Evolutionary conservation across 2,113 vertebrate species (phyloP), one percentile per base, ranked within the genome.

Genomic region (Erpornis zantholeuca): DNA sequence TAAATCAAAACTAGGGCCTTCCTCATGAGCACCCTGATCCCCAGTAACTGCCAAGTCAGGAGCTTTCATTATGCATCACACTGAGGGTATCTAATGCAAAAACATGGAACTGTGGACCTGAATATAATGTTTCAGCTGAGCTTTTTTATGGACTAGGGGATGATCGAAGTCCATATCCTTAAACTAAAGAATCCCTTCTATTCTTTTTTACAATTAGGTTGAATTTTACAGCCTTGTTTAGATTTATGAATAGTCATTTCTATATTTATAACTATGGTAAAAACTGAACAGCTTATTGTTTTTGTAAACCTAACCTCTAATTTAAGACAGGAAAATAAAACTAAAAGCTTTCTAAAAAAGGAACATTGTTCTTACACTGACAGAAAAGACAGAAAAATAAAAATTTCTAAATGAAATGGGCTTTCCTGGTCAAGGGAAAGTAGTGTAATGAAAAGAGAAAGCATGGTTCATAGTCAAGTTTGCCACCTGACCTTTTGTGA

Each of bases 201-300:
- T 81, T 85, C 52, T 90, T 92, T 93, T 78, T 96, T 82, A 95
- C 61, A 82, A 40, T 93, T 93, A 92, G 82, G 69, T 84, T 97
- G 72, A 42, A 72, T 91, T 95, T 97, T 90, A 96, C 44, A 77
- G 70, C 60, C 73, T 92, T 95, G 88, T 94, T 96, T 94, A 95
- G 85, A 96, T 97, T 96, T 95, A 96, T 94, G 72, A 88, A 79
- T 90, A 94, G 87, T 87, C 71, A 92, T 91, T 94, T 94, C 84
- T 78, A 38, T 91, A 86, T 96, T 96, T 96, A 92, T 65, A 92
- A 53, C 70, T 66, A 89, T 44, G 25, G 6, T 95, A 96, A 97
- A 96, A 97, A 76, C 28, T 15, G 42, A 96, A 76, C 28, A 95
- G 82, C 76, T 92, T 93, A 91, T 92, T 96, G 86, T 83, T 96